Conservation (phyloP, 2,113 vertebrate species). For the Heterotilapia buettikoferi region DNA sequence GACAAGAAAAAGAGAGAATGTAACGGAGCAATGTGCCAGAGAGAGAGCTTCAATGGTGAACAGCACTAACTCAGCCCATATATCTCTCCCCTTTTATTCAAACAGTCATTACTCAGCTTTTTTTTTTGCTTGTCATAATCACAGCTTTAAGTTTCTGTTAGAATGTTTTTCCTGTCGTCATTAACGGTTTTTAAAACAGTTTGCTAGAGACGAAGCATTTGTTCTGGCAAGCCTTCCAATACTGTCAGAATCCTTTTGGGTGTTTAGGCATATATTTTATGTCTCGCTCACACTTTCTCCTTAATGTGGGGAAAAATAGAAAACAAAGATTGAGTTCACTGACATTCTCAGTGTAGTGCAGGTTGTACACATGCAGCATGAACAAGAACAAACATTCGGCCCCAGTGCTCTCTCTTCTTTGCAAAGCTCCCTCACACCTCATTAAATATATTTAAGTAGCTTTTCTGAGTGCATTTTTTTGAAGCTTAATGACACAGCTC, state of each 20-base stretch:
- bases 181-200: not conserved
- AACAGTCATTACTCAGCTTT: conserved; percentile 13
- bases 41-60: conserved; percentile 1
- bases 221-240: not conserved
- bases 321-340: conserved; percentile 2
- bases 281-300: not conserved
- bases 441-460: conserved; percentile 42
- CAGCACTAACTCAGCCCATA: not conserved
- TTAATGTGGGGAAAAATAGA: not conserved
- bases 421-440: conserved; percentile 28
- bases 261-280: not conserved
- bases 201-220: not conserved
- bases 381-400: conserved; percentile 1
- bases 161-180: not conserved
- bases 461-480: conserved; percentile 33
- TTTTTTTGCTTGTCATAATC: not conserved
- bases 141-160: conserved; percentile 7
- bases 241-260: not conserved
- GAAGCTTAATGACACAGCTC: conserved; percentile 21
- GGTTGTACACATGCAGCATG: conserved; percentile 6
- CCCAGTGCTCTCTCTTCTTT: not conserved
- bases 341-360: not conserved
- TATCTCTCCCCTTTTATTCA: not conserved
- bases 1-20: not conserved
- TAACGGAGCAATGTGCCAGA: not conserved